Evolutionary conservation across 2,888 invertebrate species (phyloP), one percentile per base, ranked within the genome.

Genomic region (Dynastes grantii): DNA sequence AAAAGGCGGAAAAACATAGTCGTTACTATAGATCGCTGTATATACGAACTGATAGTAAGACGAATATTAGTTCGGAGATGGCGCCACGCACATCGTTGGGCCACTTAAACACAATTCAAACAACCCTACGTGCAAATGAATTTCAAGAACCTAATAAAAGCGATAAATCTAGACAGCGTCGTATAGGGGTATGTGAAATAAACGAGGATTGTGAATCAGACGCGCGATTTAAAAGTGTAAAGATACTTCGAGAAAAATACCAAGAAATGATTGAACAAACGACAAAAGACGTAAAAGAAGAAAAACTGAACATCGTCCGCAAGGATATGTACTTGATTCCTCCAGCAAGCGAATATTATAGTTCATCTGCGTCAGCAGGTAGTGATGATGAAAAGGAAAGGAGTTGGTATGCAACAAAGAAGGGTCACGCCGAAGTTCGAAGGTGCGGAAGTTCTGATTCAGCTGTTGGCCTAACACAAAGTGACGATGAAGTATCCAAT

Each of bases 361-460:
- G 88, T 82, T 87, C 87, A 8, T 83, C 86, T 2, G 85, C 86
- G 27, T 87, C 87, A 4, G 88, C 86, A 1, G 86, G 85, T 27
- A 88, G 88, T 79, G 88, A 88, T 76, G 88, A 89, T 73, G 88
- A 88, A 79, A 22, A 83, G 6, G 87, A 86, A 16, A 85, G 83
- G 77, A 82, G 37, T 71, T 84, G 83, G 83, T 80, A 65, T 9
- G 77, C 53, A 2, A 55, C 76, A 27, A 58, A 58, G 22, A 63
- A 75, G 53, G 65, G 81, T 63, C 82, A 84, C 65, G 79, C 79
- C n/a, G 81, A 84, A 68, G 89, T 90, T 70, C 86, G 88, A 68
- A 87, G 90, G 82, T 90, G 90, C 84, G 90, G 88, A 76, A 90
- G 90, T 84, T 89, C 90, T 1, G 91, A 91, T 85, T 91, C 90